phyloP scores from a whole-genome alignment of 1,140 invertebrate species.

The Lineus longissimus region DNA sequence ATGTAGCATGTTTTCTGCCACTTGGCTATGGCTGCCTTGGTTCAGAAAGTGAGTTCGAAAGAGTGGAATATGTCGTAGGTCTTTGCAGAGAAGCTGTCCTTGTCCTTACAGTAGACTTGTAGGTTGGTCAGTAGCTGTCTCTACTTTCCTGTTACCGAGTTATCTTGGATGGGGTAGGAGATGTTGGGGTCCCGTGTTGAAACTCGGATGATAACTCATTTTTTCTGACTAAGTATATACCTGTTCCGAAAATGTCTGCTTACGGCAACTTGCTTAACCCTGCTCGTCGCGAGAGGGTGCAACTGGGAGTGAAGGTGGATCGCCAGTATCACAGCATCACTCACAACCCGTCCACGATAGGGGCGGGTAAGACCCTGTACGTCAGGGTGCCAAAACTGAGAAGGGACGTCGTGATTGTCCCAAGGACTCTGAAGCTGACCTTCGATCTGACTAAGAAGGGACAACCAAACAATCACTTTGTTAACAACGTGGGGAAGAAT shows the following conservation, averaged over 20 bases:
- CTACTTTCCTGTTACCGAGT: too few species aligned
- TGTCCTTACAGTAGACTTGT: too few species aligned
- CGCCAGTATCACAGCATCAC: slow-evolving; percentile 12
- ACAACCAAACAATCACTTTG: slow-evolving; percentile 7
- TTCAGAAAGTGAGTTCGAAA: too few species aligned
- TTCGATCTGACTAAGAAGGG: slow-evolving; percentile 11
- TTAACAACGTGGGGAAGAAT: slow-evolving; percentile 14
- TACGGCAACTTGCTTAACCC: slow-evolving; percentile 4
- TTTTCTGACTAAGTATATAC: neutral
- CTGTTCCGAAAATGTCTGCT: neutral
- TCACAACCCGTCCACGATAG: slow-evolving; percentile 16
- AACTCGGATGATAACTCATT: neutral
- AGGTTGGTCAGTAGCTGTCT: too few species aligned
- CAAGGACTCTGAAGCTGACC: slow-evolving; percentile 8
- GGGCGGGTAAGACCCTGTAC: slow-evolving; percentile 11
- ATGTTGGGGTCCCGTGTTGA: too few species aligned
- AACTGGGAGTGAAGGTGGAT: slow-evolving; percentile 1
- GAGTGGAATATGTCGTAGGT: too few species aligned
- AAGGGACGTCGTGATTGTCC: slow-evolving; percentile 18
- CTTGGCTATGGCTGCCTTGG: too few species aligned
- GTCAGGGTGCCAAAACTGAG: slow-evolving; percentile 22
- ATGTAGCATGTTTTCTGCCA: neutral
- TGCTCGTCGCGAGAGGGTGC: slow-evolving; percentile 7
- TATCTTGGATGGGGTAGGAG: too few species aligned
- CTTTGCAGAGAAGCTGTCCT: too few species aligned